Evolutionary conservation across 2,113 vertebrate genomes (phyloP), one percentile per base, ranked within the genome.

Genomic region (Nibea coibor): DNA sequence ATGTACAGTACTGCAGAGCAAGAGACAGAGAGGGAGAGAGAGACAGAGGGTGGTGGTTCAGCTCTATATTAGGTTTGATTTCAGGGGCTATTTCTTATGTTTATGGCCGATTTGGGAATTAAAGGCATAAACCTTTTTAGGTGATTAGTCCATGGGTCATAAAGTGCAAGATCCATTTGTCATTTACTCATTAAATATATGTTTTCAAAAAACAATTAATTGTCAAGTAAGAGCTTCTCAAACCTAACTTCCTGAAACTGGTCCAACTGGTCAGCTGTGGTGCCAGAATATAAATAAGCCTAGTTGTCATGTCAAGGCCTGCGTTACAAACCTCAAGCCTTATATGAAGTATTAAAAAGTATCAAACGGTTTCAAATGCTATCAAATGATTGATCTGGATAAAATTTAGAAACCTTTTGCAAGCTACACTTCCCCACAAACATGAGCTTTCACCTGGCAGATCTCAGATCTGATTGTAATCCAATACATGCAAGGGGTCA

Each of bases 1-100:
- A 76, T 87, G 87, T 86, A 87, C 86, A 87, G 89, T 77, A 22
- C 64, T 50, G 75, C 43, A 17, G 20, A 65, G 56, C 70, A 35
- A 59, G 58, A 63, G 39, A 59, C 62, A 16, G 28, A 15, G 43
- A 26, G 47, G 16, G 42, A 50, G 73, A 20, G 45, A 53, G 59
- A 63, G 53, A 17, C 28, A 20, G 72, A 47, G 28, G 15, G 51
- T 3, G 19, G 9, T 10, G 50, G n/a, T 68, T 51, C n/a, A 28
- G 20, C 24, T 39, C 35, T 39, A 39, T 39, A 57, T 43, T 7
- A 45, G 14, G 45, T 35, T 47, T 63, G 22, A 35, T 65, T 67
- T 63, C 47, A 58, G 80, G 56, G 24, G 26, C 53, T 74, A 28
- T 14, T 39, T 59, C 66, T 61, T 22, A 47, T 28, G 20, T 78